Percentiles rank a stretch among this genome's conserved stretches.
Evolutionary conservation across 2,888 invertebrate genomes (phyloP).

Genomic region (Agrochola litura): DNA sequence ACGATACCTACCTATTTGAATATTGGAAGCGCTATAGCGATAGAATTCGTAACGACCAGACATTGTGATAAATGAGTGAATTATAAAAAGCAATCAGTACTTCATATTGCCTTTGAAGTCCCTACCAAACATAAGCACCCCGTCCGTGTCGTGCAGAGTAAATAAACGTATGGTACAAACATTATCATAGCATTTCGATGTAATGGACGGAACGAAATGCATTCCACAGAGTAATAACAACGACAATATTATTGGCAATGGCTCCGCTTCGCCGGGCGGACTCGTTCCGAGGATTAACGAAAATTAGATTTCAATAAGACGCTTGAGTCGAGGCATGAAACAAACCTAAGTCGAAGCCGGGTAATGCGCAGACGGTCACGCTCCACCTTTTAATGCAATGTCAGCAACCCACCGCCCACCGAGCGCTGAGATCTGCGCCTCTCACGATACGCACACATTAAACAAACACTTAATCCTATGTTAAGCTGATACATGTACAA

Average conservation of each 20-base stretch:
- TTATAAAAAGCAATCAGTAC: slow-evolving; percentile 16
- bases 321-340: slow-evolving; percentile 83
- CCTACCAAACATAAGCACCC: slow-evolving; percentile 19
- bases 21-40: background rate
- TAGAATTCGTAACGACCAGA: slow-evolving; percentile 3
- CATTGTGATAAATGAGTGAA: slow-evolving; percentile 7
- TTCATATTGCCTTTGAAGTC: slow-evolving; percentile 9
- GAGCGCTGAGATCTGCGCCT: slow-evolving; percentile 58
- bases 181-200: slow-evolving; percentile 67
- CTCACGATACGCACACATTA: slow-evolving; percentile 57
- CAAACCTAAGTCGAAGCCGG: slow-evolving; percentile 85
- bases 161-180: slow-evolving; percentile 33
- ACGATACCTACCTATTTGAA: background rate
- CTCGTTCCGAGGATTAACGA: slow-evolving; percentile 87
- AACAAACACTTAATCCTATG: slow-evolving; percentile 56
- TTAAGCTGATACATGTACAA: slow-evolving; percentile 61
- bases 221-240: slow-evolving; percentile 77
- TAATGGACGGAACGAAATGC: slow-evolving; percentile 70
- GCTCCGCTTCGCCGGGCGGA: slow-evolving; percentile 74
- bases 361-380: slow-evolving; percentile 86
- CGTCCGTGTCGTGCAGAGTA: background rate
- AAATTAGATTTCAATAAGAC: slow-evolving; percentile 90
- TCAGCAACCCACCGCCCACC: slow-evolving; percentile 74
- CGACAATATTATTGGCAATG: slow-evolving; percentile 82
- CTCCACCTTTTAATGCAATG: slow-evolving; percentile 84